Evolutionary conservation across 2,113 vertebrate genomes (phyloP).

Genomic region (Theristicus caerulescens): DNA sequence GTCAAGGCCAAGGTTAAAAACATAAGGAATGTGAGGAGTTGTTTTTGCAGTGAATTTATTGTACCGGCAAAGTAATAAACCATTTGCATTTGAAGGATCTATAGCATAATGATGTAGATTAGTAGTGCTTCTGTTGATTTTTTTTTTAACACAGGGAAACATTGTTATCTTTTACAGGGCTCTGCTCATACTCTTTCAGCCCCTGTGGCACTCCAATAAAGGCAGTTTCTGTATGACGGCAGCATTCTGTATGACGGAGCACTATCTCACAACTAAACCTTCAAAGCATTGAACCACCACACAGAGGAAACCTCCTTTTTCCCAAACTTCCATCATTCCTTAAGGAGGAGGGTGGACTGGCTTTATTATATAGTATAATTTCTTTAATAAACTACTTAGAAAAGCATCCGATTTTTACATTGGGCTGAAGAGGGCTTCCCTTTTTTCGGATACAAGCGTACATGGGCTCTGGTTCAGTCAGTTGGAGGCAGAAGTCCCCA

Average conservation of each 20-base stretch:
- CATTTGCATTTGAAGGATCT: slow-evolving; percentile 43
- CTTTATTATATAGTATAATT: neutral
- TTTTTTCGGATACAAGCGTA: neutral
- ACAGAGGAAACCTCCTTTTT: neutral
- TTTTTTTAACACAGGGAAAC: neutral
- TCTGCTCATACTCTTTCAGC: neutral
- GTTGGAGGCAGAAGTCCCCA: neutral
- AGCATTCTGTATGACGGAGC: neutral
- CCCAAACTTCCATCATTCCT: neutral
- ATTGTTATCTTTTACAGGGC: neutral
- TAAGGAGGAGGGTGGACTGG: neutral
- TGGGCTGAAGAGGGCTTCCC: neutral
- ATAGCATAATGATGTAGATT: slow-evolving; percentile 9
- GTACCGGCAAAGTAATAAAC: slow-evolving; percentile 8
- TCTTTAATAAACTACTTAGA: neutral
- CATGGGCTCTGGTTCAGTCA: neutral
- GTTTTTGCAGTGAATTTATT: slow-evolving; percentile 50
- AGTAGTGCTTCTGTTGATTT: neutral
- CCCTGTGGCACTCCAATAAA: neutral
- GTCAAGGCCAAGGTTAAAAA: slow-evolving; percentile 52
- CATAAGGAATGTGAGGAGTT: slow-evolving; percentile 32
- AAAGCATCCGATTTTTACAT: neutral
- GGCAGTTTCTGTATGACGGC: neutral
- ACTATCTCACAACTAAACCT: neutral
- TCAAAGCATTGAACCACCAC: neutral